phyloP scores from a whole-genome alignment of 35 echinoderm and acorn worm species.

The Diadema setosum region DNA sequence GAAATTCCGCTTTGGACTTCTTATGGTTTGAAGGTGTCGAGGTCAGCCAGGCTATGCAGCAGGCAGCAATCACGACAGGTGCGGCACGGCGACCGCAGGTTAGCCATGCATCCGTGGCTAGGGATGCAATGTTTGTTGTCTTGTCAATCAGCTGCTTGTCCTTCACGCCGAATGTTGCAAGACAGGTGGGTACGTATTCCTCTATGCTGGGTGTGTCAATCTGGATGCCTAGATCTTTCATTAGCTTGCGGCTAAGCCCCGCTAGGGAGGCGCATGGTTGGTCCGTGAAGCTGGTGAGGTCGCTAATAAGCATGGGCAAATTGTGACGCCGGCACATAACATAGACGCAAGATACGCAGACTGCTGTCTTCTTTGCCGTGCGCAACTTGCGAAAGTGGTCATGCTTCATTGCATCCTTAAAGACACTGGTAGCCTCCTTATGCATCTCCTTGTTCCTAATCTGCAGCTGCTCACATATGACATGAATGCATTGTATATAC shows the following conservation, averaged over 20 bases:
- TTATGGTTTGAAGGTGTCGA: not conserved
- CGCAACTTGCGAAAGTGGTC: not conserved
- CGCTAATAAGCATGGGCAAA: not conserved
- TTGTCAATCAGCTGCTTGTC: not conserved
- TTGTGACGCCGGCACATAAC: not conserved
- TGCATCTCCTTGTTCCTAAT: not conserved
- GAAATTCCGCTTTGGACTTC: not conserved
- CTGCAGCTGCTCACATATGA: not conserved
- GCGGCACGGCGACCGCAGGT: not conserved
- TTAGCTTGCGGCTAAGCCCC: not conserved
- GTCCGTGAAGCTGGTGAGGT: not conserved
- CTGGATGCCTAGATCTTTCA: not conserved
- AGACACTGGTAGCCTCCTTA: not conserved
- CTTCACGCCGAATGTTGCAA: not conserved
- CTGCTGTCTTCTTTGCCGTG: not conserved
- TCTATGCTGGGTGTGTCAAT: not conserved
- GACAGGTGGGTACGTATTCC: not conserved
- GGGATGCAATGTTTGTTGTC: not conserved
- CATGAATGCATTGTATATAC: not conserved
- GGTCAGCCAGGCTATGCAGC: not conserved
- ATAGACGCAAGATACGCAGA: not conserved
- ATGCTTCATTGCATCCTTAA: not conserved
- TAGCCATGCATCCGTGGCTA: not conserved
- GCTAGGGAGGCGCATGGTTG: not conserved
- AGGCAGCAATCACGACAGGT: not conserved